phyloP scores from a whole-genome alignment of 2,888 invertebrate genomes.

The Penaeus monodon region DNA sequence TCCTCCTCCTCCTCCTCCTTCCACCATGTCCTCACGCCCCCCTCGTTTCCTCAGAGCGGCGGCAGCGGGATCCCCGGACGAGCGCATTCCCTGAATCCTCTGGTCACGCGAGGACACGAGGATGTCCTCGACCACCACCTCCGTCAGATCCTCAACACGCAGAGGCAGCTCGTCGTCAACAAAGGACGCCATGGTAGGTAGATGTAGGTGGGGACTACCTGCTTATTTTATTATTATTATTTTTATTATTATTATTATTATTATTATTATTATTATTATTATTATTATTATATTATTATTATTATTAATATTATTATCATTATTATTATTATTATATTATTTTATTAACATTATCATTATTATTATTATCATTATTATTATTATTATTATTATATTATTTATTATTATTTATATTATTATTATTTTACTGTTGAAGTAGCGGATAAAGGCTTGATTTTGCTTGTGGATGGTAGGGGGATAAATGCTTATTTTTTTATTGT shows the following conservation, averaged over 20 bases:
- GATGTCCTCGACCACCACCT: constrained; percentile 63
- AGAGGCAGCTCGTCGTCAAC: constrained; percentile 50
- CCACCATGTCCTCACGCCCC: not conserved
- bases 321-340: not conserved
- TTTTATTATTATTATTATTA: not conserved
- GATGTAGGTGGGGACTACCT: not conserved
- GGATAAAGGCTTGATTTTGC: no score
- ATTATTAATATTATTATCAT: not conserved
- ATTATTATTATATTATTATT: not conserved
- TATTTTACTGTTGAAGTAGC: not conserved
- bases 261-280: not conserved
- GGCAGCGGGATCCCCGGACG: not conserved
- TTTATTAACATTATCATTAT: not conserved
- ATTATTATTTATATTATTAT: not conserved
- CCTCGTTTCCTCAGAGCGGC: no score
- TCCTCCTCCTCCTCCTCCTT: not conserved
- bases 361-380: not conserved
- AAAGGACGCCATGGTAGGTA: constrained; percentile 37
- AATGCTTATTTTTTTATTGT: no score
- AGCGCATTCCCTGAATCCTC: constrained; percentile 51
- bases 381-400: not conserved
- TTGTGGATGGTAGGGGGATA: no score
- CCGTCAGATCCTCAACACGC: constrained; percentile 61
- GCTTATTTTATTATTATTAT: not conserved
- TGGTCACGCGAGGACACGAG: constrained; percentile 58